Base-by-base conservation (phyloP, 2,797 vertebrate genomes). In the Oophaga sylvatica region DNA sequence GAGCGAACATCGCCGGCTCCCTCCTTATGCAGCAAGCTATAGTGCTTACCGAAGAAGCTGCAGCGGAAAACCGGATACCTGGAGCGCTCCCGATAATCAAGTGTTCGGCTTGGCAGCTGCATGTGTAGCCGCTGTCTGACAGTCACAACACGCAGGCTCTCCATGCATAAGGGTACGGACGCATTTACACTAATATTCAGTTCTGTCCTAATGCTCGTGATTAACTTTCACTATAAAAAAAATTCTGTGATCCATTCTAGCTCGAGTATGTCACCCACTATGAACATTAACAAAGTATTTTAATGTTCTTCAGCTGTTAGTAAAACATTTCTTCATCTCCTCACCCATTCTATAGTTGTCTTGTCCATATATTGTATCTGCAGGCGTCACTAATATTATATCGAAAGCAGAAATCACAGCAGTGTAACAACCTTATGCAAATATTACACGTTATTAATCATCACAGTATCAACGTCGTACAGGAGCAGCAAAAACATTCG, bases 381-480 rank as follows among this genome's bases (percentile, higher is more conserved):
- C 48, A 56, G 59, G 41, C 71, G 41, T 77, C 60, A 45, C 16
- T 62, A 15, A 62, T 73, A 15, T 84, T 76, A 29, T 60, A 77
- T 31, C 83, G n/a, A 48, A 35, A 77, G 26, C 57, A 85, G 76
- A 85, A 85, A 75, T 26, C 41, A 48, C 59, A 59, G 73, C 60
- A 77, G 22, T 5, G 79, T 81, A 57, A 73, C 86, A 87, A 76
- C 70, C 86, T 83, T 87, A 26, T 77, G 57, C 71, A 75, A 87
- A 87, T 83, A 87, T 83, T 63, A 68, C 48, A 76, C 77, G 71
- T 45, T 82, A 53, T 73, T 82, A 73, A 41, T 75, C 41, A 83
- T 75, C 60, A 19, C 70, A 11, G 81, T 68, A 82, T 53, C 80
- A 82, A 82, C 35, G 48, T 59, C n/a, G 29, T 75, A 12, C 53